Conservation (phyloP, 2,113 vertebrate species). For the Psettodes erumei region DNA sequence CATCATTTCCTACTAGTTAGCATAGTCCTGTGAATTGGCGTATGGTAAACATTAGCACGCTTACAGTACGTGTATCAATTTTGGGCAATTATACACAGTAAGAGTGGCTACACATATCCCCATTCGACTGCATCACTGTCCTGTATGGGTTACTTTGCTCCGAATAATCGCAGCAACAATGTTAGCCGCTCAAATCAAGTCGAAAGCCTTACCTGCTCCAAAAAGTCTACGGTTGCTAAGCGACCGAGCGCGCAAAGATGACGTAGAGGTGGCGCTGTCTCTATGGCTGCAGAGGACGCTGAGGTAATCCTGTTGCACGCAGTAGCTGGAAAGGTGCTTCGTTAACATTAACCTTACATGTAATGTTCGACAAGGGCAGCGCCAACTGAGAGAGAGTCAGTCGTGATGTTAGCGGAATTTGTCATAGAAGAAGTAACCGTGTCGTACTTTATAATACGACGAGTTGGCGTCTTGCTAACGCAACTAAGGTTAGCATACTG, state of each 20-base stretch:
- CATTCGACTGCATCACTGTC: background rate
- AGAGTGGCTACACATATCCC: background rate
- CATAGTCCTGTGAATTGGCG: background rate
- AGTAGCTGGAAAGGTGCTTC: background rate
- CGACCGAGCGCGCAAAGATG: conserved; percentile 49
- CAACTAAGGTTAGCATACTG: conserved; percentile 21
- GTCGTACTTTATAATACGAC: background rate
- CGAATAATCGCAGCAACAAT: background rate
- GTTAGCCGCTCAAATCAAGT: background rate
- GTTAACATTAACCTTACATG: background rate
- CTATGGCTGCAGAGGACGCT: conserved; percentile 83
- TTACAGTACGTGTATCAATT: background rate
- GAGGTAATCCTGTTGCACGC: conserved; percentile 56
- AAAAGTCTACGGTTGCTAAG: conserved; percentile 37
- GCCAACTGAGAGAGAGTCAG: rapidly evolving
- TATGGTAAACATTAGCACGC: conserved; percentile 2
- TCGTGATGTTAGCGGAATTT: background rate
- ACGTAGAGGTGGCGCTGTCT: conserved; percentile 70
- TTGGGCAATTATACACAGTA: background rate
- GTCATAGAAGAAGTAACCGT: background rate
- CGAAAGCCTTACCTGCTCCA: background rate
- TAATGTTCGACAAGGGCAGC: background rate
- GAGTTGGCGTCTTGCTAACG: conserved; percentile 11
- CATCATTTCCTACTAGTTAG: background rate
- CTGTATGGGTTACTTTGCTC: background rate